Conservation (phyloP, 2,888 invertebrate genomes). For the Philereme vetulata region DNA sequence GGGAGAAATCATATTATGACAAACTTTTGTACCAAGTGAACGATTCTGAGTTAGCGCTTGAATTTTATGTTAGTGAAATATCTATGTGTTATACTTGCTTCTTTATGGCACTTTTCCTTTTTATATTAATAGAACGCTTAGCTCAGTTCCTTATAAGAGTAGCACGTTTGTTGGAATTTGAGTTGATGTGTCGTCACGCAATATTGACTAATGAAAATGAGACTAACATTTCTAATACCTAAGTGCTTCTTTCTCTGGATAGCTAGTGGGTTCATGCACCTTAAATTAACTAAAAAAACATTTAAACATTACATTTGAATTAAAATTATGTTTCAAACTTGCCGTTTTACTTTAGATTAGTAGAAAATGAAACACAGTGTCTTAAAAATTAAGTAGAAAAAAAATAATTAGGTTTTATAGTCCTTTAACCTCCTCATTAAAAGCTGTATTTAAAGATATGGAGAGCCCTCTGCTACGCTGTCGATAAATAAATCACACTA, state of each 20-base stretch:
- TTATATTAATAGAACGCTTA: constrained; percentile 59
- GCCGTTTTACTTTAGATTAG: too few relatives aligned
- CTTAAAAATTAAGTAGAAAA: too few relatives aligned
- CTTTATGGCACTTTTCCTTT: constrained; percentile 50
- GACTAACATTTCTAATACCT: constrained; percentile 34
- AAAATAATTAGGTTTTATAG: too few relatives aligned
- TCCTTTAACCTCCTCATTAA: too few relatives aligned
- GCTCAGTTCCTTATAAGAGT: constrained; percentile 49
- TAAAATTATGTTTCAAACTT: too few relatives aligned
- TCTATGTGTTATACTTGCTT: constrained; percentile 52
- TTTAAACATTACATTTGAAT: too few relatives aligned
- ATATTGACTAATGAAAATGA: constrained; percentile 52
- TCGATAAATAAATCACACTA: too few relatives aligned
- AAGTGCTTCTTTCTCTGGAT: not conserved
- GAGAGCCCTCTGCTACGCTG: too few relatives aligned
- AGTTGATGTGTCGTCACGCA: constrained; percentile 67
- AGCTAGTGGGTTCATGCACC: too few relatives aligned
- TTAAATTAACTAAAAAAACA: too few relatives aligned
- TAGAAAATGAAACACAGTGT: too few relatives aligned
- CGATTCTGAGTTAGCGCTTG: constrained; percentile 42
- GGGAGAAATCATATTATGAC: constrained; percentile 46
- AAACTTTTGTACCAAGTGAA: constrained; percentile 43
- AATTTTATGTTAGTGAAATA: constrained; percentile 55
- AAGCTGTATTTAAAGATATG: too few relatives aligned
- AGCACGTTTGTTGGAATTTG: constrained; percentile 65